Base-by-base conservation (phyloP, 2,113 vertebrate genomes). In the Cynocephalus volans region DNA sequence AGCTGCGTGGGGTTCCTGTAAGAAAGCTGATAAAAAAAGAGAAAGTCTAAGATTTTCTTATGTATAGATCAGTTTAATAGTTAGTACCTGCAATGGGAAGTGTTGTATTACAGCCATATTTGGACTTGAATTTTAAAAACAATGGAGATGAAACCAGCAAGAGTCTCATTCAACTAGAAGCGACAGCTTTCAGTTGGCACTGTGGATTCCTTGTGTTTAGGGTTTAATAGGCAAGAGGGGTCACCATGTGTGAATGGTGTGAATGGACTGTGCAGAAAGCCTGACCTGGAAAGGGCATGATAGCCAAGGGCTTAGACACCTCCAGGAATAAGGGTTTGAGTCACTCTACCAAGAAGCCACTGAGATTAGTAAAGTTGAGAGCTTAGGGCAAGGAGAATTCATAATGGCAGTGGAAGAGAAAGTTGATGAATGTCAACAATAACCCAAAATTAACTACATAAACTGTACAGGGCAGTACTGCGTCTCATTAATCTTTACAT, bases 401-500 rank as follows among this genome's bases (percentile, higher is more conserved):
- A 8, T 75, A 81, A 52, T 3, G 12, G 11, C 23, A 67, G 28
- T 14, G 18, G 50, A 50, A 26, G 45, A 83, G 41, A 0, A 56
- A 72, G 24, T 4, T n/a, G 1, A 60, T 24, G 12, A 18, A 10
- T 18, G 36, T 52, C 28, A 67, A 5, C 4, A 64, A 23, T 11
- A 93, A n/a, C 17, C 64, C 23, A 36, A n/a, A 85, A 28, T 80
- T 73, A 80, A 13, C 15, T 31, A 1, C 62, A 85, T 33, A 72
- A 80, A 50, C 45, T 48, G 3, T 33, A 15, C 8, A 72, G 45
- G 8, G 12, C 8, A 65, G 4, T 8, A 12, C 8, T 45, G 6
- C 18, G 31, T 54, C 6, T 48, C 6, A 41, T 14, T 6, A 52
- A 24, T 1, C 3, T 70, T 73, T 31, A 3, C 0, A 65, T 3